These are phyloP conservation scores for Pterophyllum scalare DNA, from an alignment of 2,113 vertebrate genomes.

Conservation along the genomic window DNA sequence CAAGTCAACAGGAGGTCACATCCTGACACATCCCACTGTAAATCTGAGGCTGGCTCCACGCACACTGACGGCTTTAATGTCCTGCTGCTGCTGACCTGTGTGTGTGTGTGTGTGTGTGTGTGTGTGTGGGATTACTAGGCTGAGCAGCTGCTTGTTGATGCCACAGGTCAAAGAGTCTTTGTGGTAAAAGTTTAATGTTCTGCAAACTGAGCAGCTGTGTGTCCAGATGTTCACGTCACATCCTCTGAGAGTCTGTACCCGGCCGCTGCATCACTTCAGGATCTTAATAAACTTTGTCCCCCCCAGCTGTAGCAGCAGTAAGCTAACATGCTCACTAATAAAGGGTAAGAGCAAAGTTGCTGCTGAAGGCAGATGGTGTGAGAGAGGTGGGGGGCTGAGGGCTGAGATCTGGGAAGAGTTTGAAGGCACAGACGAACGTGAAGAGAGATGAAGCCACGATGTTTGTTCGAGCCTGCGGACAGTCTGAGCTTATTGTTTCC, in stretches of 20 bases:
- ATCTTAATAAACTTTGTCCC: background rate
- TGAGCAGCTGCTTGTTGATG: conserved; percentile 3
- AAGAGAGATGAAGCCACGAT: no score
- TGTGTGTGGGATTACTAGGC: background rate
- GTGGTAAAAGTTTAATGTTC: background rate
- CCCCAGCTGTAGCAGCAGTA: background rate
- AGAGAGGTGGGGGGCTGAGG: no score
- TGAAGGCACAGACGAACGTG: no score
- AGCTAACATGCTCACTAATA: background rate
- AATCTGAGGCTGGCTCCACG: conserved; percentile 7
- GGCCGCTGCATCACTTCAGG: no score
- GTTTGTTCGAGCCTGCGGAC: no score
- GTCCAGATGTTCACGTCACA: background rate
- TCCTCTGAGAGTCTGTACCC: no score
- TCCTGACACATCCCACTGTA: background rate
- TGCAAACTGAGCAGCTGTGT: background rate
- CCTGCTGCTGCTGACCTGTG: background rate
- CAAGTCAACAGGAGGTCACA: conserved; percentile 1
- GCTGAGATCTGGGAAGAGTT: no score
- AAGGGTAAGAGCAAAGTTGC: no score
- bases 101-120: background rate
- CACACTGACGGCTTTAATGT: background rate
- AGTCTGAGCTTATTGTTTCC: no score
- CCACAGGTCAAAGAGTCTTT: background rate
- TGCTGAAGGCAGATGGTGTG: no score